Conservation (phyloP, 1,140 invertebrate species). For the Tribolium castaneum region DNA sequence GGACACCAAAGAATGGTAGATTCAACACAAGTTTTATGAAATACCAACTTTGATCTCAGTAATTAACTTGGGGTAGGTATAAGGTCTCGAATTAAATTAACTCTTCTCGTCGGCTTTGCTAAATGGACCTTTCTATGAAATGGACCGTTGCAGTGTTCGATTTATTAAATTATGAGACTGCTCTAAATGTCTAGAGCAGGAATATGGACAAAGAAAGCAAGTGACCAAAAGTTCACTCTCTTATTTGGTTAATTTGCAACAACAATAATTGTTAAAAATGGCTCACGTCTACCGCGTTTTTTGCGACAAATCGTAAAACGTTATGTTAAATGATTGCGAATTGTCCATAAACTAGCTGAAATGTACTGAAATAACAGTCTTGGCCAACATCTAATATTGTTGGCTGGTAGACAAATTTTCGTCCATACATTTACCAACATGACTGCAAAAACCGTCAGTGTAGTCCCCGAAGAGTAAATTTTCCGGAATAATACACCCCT, state of each 20-base stretch:
- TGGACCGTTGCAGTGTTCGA: background rate
- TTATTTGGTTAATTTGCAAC: too few relatives aligned
- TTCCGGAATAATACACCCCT: background rate
- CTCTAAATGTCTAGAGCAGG: too few relatives aligned
- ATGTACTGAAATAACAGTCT: conserved; percentile 28
- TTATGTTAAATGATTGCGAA: background rate
- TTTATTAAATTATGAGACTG: too few relatives aligned
- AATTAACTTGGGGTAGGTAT: conserved; percentile 5
- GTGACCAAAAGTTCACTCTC: too few relatives aligned
- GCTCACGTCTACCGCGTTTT: too few relatives aligned
- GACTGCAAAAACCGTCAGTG: background rate
- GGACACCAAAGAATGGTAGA: too few relatives aligned
- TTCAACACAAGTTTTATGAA: background rate
- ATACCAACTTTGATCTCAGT: conserved; percentile 14
- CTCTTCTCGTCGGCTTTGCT: background rate
- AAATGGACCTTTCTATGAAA: background rate
- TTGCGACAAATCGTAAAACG: background rate
- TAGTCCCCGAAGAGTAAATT: background rate
- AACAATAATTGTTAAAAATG: too few relatives aligned
- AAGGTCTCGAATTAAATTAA: conserved; percentile 9
- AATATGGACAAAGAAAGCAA: too few relatives aligned
- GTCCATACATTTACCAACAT: conserved; percentile 1
- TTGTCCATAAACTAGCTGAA: conserved; percentile 20
- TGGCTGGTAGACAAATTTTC: conserved; percentile 19
- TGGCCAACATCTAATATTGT: conserved; percentile 10